A percentile compares a stretch with the other conserved stretches of the same genome.
phyloP scores from a whole-genome alignment of 2,113 vertebrate species.

The Formicarius rufipectus region DNA sequence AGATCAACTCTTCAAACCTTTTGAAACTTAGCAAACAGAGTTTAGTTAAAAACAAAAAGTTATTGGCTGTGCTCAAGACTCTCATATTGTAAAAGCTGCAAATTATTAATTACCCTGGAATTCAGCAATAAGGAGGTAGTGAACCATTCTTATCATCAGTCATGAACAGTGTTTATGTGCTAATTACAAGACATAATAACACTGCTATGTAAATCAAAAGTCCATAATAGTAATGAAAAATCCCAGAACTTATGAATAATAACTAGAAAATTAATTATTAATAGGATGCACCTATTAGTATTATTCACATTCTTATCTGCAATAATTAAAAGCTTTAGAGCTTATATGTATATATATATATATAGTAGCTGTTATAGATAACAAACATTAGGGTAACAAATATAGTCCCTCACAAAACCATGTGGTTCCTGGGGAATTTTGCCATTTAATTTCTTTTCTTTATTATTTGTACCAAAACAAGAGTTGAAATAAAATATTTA shows the following conservation, averaged over 20 bases:
- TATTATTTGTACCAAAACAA: not conserved
- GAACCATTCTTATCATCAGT: constrained; percentile 23
- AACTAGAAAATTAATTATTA: constrained; percentile 54
- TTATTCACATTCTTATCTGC: constrained; percentile 7
- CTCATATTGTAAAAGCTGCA: not conserved
- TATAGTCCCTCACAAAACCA: not conserved
- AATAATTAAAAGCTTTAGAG: constrained; percentile 46
- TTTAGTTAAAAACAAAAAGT: not conserved
- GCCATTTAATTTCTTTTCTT: not conserved
- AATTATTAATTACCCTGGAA: constrained; percentile 8
- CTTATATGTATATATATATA: not conserved
- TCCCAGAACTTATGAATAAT: constrained; percentile 15
- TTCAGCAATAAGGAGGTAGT: not conserved
- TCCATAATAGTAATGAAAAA: constrained; percentile 50
- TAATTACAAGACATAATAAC: constrained; percentile 31
- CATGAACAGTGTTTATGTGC: not conserved
- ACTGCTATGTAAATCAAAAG: constrained; percentile 55
- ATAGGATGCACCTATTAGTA: not conserved
- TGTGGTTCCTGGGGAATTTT: not conserved
- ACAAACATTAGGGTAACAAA: constrained; percentile 5
- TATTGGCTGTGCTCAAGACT: not conserved
- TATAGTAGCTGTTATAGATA: not conserved
- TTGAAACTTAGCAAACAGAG: not conserved
- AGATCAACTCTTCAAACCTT: not conserved
- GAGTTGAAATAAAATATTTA: not conserved